Evolutionary conservation across 1,140 invertebrate species (phyloP).

Genomic region (Lepidotrigona ventralis): DNA sequence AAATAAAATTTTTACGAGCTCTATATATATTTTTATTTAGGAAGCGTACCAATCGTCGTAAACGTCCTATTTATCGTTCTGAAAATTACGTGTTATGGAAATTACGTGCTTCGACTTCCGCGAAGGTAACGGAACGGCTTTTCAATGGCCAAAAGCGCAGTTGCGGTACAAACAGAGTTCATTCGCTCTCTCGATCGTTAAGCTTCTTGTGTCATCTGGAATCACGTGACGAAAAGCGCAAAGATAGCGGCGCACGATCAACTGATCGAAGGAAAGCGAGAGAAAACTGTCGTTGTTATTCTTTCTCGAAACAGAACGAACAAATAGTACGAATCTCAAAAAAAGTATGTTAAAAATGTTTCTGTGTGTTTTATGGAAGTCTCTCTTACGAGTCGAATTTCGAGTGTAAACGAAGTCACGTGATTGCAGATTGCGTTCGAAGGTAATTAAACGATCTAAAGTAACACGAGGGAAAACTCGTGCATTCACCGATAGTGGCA

Average conservation of each 20-base stretch:
- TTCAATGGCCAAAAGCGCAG: neutral
- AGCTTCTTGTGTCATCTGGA: neutral
- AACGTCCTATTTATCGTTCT: conserved; percentile 28
- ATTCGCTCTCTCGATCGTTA: conserved; percentile 34
- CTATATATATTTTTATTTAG: conserved; percentile 52
- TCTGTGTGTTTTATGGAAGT: neutral
- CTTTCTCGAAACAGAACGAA: no score
- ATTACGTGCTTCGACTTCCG: neutral
- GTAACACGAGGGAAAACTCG: neutral
- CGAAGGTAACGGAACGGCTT: neutral
- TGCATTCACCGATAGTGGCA: neutral
- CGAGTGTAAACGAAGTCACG: neutral
- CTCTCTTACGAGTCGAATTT: no score
- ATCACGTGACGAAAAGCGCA: neutral
- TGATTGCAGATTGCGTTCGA: neutral
- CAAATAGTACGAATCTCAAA: neutral
- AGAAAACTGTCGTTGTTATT: neutral
- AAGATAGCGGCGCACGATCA: conserved; percentile 24
- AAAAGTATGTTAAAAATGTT: neutral
- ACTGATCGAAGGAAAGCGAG: neutral
- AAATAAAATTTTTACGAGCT: conserved; percentile 33
- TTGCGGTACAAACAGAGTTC: neutral
- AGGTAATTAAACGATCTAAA: neutral
- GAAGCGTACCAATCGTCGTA: conserved; percentile 18
- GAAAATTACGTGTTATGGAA: conserved; percentile 19